Base-by-base conservation (phyloP, 2,797 vertebrate genomes). In the Phataginus tetradactyla region DNA sequence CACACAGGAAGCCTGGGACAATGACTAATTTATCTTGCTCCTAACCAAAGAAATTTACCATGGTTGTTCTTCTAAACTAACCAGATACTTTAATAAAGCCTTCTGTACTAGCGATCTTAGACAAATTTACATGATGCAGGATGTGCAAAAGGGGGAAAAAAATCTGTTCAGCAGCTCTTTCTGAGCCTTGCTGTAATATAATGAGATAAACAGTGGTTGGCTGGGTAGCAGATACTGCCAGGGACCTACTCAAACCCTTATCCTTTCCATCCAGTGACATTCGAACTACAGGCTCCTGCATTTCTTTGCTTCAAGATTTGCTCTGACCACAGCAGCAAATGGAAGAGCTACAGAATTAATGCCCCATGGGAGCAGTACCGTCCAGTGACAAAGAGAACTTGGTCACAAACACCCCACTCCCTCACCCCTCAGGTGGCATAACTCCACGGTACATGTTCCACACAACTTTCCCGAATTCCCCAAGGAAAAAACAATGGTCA, bases 281-380 rank as follows among this genome's bases (percentile, higher is more conserved):
- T 37, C 12, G 7, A 51, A 34, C 71, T 2, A 14, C n/a, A 74
- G 12, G 49, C 1, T 25, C n/a, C 32, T 32, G 5, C 4, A 21
- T 61, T 64, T 74, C 77, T 55, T 32, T 39, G n/a, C 25, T 49
- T 85, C 3, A 13, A 4, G 32, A 37, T 57, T 83, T 69, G 59
- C 27, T 78, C 7, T 61, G 51, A 61, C 4, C 34, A 51, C 5
- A 29, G n/a, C 2, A 1, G 77, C 27, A 20, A 1, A 4, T n/a
- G 25, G 11, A 11, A 5, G 12, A n/a, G 5, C 45, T 72, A 21
- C 42, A 61, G n/a, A 84, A 51, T 11, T 6, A 14, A n/a, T 0
- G 34, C 1, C 32, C 8, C 4, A 8, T 25, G 4, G 34, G 29
- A n/a, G 11, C 1, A 32, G 5, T 13, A 49, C 14, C 10, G 64